Conservation (phyloP, 2,797 vertebrate species). For the Neopelma chrysocephalum region DNA sequence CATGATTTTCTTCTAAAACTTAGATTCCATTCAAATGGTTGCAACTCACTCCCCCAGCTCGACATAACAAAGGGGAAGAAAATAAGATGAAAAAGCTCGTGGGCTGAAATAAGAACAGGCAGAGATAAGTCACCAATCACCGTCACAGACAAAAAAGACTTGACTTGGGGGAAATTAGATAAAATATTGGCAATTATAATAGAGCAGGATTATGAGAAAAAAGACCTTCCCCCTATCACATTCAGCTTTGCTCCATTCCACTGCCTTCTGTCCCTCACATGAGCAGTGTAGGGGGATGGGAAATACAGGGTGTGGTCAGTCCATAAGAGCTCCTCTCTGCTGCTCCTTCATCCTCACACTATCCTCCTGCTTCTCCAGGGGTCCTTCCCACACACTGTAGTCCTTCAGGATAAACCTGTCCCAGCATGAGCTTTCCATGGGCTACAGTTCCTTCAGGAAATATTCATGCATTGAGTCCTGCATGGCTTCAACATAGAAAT, state of each 20-base stretch:
- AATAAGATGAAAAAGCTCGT: rapidly evolving
- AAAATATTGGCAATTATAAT: not conserved
- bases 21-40: not conserved
- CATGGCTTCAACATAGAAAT: rapidly evolving
- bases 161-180: not conserved
- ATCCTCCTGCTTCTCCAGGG: not conserved
- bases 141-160: not conserved
- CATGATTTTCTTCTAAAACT: not conserved
- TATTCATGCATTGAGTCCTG: not conserved
- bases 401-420: not conserved
- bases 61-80: rapidly evolving
- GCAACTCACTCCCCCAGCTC: rapidly evolving
- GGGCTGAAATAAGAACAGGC: not conserved
- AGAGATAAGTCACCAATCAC: not conserved
- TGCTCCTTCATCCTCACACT: not conserved
- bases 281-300: rapidly evolving
- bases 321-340: not conserved
- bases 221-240: rapidly evolving
- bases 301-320: rapidly evolving
- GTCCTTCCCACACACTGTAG: not conserved
- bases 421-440: not conserved
- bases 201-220: not conserved
- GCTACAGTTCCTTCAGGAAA: not conserved
- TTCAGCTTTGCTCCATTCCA: not conserved
- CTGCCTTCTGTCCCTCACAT: rapidly evolving